These are phyloP conservation scores for Myripristis murdjan DNA, from an alignment of 2,797 vertebrate species.

Conservation along the genomic window DNA sequence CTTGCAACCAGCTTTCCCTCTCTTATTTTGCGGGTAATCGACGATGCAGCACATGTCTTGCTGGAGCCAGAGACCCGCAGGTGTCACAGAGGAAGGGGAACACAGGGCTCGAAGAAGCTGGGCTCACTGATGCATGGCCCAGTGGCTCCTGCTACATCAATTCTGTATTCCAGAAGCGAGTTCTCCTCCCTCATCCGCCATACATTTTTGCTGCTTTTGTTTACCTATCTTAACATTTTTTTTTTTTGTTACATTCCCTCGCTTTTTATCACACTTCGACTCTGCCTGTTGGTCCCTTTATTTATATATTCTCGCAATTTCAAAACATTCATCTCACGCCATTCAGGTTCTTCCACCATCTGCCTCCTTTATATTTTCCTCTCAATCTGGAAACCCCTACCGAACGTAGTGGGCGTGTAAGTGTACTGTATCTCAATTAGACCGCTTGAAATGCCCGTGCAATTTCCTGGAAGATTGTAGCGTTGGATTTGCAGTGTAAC, in stretches of 20 bases:
- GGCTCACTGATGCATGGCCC: slow-evolving; percentile 50
- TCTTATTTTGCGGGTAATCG: slow-evolving; percentile 64
- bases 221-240: no score
- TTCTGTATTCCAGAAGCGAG: background rate
- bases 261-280: background rate
- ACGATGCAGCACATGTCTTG: slow-evolving; percentile 48
- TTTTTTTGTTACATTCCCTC: no score
- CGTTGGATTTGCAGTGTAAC: slow-evolving; percentile 71
- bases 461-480: slow-evolving; percentile 75
- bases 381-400: slow-evolving; percentile 38
- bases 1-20: slow-evolving; percentile 37
- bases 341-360: slow-evolving; percentile 18
- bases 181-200: slow-evolving; percentile 24
- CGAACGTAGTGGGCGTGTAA: slow-evolving; percentile 25
- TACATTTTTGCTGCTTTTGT: slow-evolving; percentile 42
- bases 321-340: background rate
- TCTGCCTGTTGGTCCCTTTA: background rate
- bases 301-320: slow-evolving; percentile 1
- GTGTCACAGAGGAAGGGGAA: slow-evolving; percentile 40
- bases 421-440: slow-evolving; percentile 58
- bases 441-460: slow-evolving; percentile 60
- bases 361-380: slow-evolving; percentile 44
- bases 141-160: background rate
- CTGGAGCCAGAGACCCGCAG: slow-evolving; percentile 64
- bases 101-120: slow-evolving; percentile 39